These are phyloP conservation scores for Drosophila ohnishii DNA, from an alignment of 1,140 invertebrate species.

Conservation along the genomic window DNA sequence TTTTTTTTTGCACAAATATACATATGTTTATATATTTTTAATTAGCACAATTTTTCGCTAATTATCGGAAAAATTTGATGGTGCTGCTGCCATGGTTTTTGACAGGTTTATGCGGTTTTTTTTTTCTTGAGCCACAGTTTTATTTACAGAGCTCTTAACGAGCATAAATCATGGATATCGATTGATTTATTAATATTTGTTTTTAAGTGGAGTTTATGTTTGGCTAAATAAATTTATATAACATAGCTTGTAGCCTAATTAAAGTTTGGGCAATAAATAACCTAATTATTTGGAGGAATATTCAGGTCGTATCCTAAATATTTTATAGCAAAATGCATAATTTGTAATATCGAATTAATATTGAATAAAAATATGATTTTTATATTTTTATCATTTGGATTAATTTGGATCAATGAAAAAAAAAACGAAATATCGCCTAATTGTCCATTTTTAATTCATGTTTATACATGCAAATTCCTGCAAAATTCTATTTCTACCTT, in stretches of 20 bases:
- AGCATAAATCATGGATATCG: conserved; percentile 3
- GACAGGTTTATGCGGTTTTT: conserved; percentile 10
- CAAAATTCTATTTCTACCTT: neutral
- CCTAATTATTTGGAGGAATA: too few species aligned
- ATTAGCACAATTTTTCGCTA: conserved; percentile 17
- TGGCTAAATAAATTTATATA: neutral
- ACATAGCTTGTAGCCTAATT: neutral
- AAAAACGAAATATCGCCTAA: too few species aligned
- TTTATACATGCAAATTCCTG: neutral
- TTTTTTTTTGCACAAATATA: neutral
- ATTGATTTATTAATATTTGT: neutral
- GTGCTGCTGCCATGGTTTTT: neutral
- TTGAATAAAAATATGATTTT: too few species aligned
- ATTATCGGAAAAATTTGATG: conserved; percentile 8
- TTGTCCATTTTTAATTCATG: too few species aligned
- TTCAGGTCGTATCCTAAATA: too few species aligned
- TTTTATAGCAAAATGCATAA: too few species aligned
- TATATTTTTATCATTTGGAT: too few species aligned
- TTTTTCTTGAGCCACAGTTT: neutral
- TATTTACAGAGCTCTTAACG: neutral
- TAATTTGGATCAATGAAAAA: too few species aligned
- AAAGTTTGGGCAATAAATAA: neutral
- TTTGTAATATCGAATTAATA: too few species aligned
- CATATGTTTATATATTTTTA: conserved; percentile 10
- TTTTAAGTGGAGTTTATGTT: neutral